These are phyloP conservation scores for Cnemophilus loriae DNA, from an alignment of 2,113 vertebrate species.

Conservation along the genomic window DNA sequence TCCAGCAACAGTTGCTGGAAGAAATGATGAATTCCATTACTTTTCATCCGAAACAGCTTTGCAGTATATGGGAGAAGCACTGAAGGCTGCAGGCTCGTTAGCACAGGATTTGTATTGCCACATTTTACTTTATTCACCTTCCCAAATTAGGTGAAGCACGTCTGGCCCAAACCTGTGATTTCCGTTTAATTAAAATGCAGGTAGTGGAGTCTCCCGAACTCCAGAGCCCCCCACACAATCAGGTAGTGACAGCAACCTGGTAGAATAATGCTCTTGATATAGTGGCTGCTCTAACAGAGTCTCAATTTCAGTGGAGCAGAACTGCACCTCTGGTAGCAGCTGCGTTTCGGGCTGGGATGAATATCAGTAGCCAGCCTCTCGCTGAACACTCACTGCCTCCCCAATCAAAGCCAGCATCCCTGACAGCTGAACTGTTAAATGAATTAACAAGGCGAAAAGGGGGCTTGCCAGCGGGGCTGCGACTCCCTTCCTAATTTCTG, in stretches of 20 bases:
- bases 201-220: not conserved
- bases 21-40: constrained; percentile 45
- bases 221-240: constrained; percentile 31
- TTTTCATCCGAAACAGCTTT: constrained; percentile 48
- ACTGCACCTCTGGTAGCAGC: constrained; percentile 56
- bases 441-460: constrained; percentile 51
- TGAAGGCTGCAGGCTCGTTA: constrained; percentile 20
- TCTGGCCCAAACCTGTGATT: constrained; percentile 18
- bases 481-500: constrained; percentile 36
- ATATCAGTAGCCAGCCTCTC: not conserved
- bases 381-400: constrained; percentile 10
- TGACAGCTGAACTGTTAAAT: constrained; percentile 51
- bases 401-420: constrained; percentile 26
- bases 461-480: not conserved
- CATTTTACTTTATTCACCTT: constrained; percentile 38
- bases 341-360: constrained; percentile 38
- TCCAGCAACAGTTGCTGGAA: constrained; percentile 46
- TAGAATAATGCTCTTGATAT: constrained; percentile 33
- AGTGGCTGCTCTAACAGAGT: constrained; percentile 38
- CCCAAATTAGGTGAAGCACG: constrained; percentile 15
- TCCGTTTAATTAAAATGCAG: constrained; percentile 40
- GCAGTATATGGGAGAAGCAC: not conserved
- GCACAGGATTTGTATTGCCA: constrained; percentile 17
- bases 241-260: not conserved
- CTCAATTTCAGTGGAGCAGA: constrained; percentile 23